These are phyloP conservation scores for Hirtodrosophila duncani DNA, from an alignment of 2,888 invertebrate species.

Conservation along the genomic window DNA sequence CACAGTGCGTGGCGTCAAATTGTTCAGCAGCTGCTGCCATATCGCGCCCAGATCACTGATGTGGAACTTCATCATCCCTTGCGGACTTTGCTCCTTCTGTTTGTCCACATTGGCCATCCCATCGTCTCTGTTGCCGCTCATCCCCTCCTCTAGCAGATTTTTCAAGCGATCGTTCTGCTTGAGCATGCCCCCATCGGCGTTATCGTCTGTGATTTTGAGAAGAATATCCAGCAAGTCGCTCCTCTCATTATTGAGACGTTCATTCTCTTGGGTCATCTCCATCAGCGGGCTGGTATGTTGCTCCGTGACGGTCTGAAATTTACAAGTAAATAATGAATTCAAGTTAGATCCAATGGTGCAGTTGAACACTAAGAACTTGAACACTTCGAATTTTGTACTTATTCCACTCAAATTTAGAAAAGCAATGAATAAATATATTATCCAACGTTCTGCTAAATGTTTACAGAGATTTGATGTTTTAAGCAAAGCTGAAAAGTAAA, in stretches of 20 bases:
- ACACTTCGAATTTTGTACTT: no score
- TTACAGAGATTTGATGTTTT: no score
- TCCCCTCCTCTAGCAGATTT: constrained; percentile 77
- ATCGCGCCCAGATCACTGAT: constrained; percentile 89
- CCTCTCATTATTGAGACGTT: constrained; percentile 88
- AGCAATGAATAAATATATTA: no score
- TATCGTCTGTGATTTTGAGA: constrained; percentile 76
- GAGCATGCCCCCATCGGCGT: constrained; percentile 82
- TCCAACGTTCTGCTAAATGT: no score
- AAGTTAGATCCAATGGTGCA: no score
- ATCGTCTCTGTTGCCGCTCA: constrained; percentile 81
- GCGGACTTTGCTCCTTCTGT: constrained; percentile 88
- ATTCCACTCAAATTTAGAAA: no score
- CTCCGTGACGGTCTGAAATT: constrained; percentile 88
- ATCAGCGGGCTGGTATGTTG: constrained; percentile 86
- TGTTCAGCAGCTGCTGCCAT: constrained; percentile 88
- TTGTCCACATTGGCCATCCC: constrained; percentile 82
- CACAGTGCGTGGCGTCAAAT: constrained; percentile 86
- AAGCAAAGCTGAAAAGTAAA: no score
- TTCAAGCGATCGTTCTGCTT: constrained; percentile 86
- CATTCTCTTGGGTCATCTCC: constrained; percentile 87
- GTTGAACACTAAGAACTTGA: no score
- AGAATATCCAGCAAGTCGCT: constrained; percentile 86
- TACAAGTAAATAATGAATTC: no score
- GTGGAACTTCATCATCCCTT: constrained; percentile 93